Conservation (phyloP, 2,113 vertebrate species). For the Geococcyx californianus region DNA sequence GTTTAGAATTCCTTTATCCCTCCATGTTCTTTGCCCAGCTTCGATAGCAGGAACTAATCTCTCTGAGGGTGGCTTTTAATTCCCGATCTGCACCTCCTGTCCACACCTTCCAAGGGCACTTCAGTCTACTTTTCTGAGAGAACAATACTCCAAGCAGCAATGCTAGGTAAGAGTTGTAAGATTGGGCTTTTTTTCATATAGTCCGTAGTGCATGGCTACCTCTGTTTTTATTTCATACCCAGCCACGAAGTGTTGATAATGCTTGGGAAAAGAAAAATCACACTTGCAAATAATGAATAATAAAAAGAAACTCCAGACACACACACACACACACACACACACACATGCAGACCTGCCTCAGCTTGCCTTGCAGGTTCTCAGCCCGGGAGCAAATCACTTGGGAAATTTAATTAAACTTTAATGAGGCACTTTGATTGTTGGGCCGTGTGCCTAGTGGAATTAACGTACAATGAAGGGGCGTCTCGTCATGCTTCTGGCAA, state of each 20-base stretch:
- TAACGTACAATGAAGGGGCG: conserved; percentile 13
- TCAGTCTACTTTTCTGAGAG: neutral
- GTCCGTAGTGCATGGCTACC: neutral
- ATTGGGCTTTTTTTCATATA: neutral
- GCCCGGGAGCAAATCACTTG: conserved; percentile 51
- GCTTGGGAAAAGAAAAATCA: neutral
- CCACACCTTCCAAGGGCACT: neutral
- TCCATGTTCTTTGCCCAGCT: neutral
- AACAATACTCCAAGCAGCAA: neutral
- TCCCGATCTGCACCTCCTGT: neutral
- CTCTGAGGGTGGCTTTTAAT: neutral
- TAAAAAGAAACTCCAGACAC: neutral
- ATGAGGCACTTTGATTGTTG: conserved; percentile 62
- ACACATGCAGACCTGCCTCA: neutral
- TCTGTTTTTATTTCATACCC: neutral
- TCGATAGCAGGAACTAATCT: neutral
- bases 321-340: neutral
- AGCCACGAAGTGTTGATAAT: neutral
- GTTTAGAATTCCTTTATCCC: neutral
- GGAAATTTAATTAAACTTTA: conserved; percentile 68
- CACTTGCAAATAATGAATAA: neutral
- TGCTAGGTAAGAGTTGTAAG: neutral
- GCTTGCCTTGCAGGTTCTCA: conserved; percentile 48
- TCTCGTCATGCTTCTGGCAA: conserved; percentile 45
- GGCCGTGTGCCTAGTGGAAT: conserved; percentile 32